phyloP scores from a whole-genome alignment of 2,888 invertebrate species.

The Aphodius sticticus region DNA sequence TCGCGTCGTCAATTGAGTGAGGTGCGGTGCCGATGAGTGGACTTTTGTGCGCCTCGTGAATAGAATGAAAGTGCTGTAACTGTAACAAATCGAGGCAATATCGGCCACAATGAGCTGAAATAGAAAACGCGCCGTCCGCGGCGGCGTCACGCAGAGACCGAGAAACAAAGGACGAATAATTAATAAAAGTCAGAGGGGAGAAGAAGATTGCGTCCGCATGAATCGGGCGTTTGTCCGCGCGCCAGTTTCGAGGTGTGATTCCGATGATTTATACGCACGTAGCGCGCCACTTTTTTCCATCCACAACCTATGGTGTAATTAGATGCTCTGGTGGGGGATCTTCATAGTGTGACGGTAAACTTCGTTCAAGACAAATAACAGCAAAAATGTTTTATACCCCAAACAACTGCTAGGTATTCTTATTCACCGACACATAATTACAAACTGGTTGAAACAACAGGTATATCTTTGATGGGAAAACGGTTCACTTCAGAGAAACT shows the following conservation, averaged over 20 bases:
- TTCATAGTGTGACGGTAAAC: no score
- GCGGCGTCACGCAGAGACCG: constrained; percentile 28
- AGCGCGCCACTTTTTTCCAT: background rate
- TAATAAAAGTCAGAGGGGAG: constrained; percentile 40
- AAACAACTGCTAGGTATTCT: no score
- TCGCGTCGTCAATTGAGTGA: background rate
- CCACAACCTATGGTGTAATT: background rate
- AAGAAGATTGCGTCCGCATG: constrained; percentile 4
- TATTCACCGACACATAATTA: no score
- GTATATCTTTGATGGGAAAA: background rate
- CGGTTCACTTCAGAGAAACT: background rate
- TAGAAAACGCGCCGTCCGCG: constrained; percentile 25
- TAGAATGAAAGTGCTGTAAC: constrained; percentile 19
- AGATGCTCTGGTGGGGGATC: background rate
- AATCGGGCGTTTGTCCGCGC: background rate
- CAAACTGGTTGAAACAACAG: no score
- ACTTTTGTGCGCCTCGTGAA: constrained; percentile 16
- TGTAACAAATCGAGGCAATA: constrained; percentile 25
- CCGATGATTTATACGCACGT: background rate
- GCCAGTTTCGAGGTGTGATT: background rate
- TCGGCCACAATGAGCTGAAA: constrained; percentile 23
- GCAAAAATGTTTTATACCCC: no score
- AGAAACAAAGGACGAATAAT: constrained; percentile 41
- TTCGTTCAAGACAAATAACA: no score
- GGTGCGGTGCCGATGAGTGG: background rate